Percentiles rank a stretch among this genome's conserved stretches.
These are phyloP conservation scores for Bufo bufo DNA, from an alignment of 2,113 vertebrate genomes.

Conservation along the genomic window DNA sequence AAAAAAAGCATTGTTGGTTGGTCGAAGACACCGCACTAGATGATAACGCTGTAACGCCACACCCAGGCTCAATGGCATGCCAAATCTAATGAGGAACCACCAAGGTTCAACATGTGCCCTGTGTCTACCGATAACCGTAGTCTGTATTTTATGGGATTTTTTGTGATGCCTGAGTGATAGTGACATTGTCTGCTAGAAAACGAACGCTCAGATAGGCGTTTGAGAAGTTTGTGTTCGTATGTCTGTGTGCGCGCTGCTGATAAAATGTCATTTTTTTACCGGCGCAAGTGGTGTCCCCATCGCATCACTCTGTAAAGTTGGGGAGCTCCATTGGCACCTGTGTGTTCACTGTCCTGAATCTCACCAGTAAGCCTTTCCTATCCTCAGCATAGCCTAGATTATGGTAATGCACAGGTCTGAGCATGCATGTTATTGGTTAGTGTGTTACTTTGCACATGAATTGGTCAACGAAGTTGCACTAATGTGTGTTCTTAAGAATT, in stretches of 20 bases:
- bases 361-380: constrained; percentile 39
- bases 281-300: constrained; percentile 5
- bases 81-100: background rate
- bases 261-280: constrained; percentile 24
- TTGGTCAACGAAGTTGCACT: constrained; percentile 41
- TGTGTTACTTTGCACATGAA: constrained; percentile 51
- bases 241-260: background rate
- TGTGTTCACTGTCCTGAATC: constrained; percentile 50
- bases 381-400: constrained; percentile 35
- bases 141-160: constrained; percentile 3
- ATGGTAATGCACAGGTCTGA: constrained; percentile 41
- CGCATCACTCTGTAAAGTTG: background rate
- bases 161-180: constrained; percentile 5
- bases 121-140: background rate
- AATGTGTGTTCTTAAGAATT: constrained; percentile 25
- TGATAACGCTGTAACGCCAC: constrained; percentile 5
- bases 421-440: constrained; percentile 41
- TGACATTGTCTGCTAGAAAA: constrained; percentile 14
- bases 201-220: background rate
- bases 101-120: background rate
- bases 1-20: background rate
- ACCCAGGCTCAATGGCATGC: constrained; percentile 3
- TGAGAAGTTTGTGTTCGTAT: constrained; percentile 42
- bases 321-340: constrained; percentile 5
- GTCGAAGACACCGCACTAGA: background rate